These are phyloP conservation scores for Jaculus jaculus DNA, from an alignment of 2,113 vertebrate species.

Conservation along the genomic window DNA sequence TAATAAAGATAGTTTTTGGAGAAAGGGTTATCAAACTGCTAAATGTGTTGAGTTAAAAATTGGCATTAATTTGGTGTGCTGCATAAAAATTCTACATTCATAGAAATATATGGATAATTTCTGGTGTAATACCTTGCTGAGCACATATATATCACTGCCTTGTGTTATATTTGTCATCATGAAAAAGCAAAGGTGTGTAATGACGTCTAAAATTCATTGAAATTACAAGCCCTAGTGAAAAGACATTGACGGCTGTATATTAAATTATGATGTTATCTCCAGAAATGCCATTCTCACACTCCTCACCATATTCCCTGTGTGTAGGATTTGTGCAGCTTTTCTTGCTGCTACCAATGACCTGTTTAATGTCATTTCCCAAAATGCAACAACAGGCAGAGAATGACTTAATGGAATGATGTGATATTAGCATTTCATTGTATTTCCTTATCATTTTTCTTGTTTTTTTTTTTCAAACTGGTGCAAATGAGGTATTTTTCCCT, in stretches of 20 bases:
- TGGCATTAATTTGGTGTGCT: neutral
- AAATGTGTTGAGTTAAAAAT: neutral
- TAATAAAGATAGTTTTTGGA: neutral
- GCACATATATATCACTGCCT: neutral
- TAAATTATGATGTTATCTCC: neutral
- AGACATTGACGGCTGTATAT: neutral
- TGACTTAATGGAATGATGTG: neutral
- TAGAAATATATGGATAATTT: neutral
- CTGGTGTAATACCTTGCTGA: neutral
- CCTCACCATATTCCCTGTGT: neutral
- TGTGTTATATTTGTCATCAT: neutral
- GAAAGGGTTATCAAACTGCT: neutral
- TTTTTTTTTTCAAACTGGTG: neutral
- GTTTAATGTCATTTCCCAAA: conserved; percentile 53
- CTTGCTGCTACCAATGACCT: neutral
- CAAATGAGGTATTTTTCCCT: neutral
- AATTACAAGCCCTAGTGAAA: neutral
- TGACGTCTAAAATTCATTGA: conserved; percentile 9
- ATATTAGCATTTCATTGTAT: conserved; percentile 27
- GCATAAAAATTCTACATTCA: neutral
- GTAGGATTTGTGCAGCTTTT: neutral
- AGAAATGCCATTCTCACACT: neutral
- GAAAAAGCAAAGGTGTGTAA: neutral
- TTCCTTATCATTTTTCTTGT: neutral
- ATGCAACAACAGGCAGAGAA: neutral